Percentiles rank a stretch among this genome's conserved stretches.
These are phyloP conservation scores for Tenthredo mesomela DNA, from an alignment of 2,888 invertebrate species.

Conservation along the genomic window DNA sequence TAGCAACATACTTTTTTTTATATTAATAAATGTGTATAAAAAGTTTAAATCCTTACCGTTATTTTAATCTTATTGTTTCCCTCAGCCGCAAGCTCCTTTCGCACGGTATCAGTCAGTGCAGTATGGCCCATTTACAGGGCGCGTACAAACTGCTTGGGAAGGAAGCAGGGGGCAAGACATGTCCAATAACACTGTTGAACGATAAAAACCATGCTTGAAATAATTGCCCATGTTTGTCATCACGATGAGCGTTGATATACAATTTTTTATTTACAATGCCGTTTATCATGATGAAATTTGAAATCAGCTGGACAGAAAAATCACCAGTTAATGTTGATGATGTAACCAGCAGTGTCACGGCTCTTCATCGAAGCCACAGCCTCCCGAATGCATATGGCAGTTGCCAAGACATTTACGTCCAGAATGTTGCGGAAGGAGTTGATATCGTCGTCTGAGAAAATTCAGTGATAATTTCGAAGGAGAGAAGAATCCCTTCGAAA, in stretches of 20 bases:
- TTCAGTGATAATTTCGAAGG: too few species aligned
- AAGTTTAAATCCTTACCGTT: conserved; percentile 65
- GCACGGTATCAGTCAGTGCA: conserved; percentile 78
- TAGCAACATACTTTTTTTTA: background rate
- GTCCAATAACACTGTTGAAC: conserved; percentile 68
- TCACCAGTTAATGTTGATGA: conserved; percentile 78
- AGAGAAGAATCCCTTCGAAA: too few species aligned
- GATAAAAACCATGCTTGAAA: background rate
- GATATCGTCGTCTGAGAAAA: conserved; percentile 62
- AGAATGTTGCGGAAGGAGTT: conserved; percentile 75
- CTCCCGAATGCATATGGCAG: conserved; percentile 81
- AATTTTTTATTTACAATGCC: background rate
- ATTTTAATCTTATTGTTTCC: conserved; percentile 74
- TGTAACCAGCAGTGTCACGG: conserved; percentile 80
- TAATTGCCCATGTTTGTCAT: background rate
- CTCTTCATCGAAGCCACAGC: conserved; percentile 80
- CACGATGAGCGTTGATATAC: too few species aligned
- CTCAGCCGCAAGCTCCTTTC: conserved; percentile 76
- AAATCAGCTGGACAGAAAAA: background rate
- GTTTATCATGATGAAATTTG: background rate
- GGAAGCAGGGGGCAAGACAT: conserved; percentile 64
- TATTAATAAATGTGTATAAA: background rate
- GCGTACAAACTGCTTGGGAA: conserved; percentile 75
- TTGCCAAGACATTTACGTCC: conserved; percentile 81
- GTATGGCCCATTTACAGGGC: conserved; percentile 79